A percentile compares a stretch with the other conserved stretches of the same genome.
Conservation (phyloP, 2,797 vertebrate genomes). For the Tympanoctomys barrerae region DNA sequence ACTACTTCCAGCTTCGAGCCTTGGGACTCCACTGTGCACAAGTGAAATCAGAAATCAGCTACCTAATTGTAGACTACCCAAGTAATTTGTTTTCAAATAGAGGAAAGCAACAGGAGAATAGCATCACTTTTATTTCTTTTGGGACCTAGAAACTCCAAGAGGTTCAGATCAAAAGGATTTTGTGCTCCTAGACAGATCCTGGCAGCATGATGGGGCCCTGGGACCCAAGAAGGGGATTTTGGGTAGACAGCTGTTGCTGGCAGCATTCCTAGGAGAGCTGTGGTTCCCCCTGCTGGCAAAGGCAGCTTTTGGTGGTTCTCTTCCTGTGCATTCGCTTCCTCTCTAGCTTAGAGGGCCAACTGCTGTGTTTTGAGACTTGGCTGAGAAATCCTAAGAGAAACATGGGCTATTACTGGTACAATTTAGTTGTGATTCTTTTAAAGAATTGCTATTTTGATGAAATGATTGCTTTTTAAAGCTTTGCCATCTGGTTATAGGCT, state of each 20-base stretch:
- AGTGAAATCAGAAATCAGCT: background rate
- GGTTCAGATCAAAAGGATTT: background rate
- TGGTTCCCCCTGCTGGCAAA: background rate
- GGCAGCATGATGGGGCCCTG: background rate
- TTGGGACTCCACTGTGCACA: background rate
- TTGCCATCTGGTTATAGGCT: background rate
- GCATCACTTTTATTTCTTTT: background rate
- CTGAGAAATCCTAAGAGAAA: background rate
- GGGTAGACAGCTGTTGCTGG: background rate
- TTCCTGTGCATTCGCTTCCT: background rate
- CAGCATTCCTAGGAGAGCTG: background rate
- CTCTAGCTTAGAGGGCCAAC: background rate
- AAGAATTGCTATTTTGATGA: conserved; percentile 31
- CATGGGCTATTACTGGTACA: background rate
- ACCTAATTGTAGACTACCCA: background rate
- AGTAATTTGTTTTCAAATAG: background rate
- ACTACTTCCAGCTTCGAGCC: background rate
- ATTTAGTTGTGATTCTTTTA: conserved; percentile 37
- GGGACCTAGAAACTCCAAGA: background rate
- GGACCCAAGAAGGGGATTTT: background rate
- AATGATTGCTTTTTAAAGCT: background rate
- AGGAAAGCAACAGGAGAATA: background rate
- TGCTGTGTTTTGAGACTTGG: background rate
- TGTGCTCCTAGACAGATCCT: conserved; percentile 38
- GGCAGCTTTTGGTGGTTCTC: background rate